Base-by-base conservation (phyloP, 2,113 vertebrate genomes). In the Catharus bicknelli region DNA sequence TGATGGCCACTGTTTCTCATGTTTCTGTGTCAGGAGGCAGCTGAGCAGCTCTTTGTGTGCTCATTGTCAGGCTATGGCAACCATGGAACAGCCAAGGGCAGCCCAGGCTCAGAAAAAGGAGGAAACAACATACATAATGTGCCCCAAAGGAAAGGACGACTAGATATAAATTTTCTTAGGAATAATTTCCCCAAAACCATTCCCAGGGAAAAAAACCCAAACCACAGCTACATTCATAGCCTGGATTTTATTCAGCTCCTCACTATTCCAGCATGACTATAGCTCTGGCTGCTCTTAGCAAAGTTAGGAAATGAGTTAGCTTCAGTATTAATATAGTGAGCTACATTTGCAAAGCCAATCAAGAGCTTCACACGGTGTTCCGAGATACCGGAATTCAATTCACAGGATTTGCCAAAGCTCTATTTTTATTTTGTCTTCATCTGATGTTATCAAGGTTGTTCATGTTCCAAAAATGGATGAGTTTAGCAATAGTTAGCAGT, bases 341-440 rank as follows among this genome's bases (percentile, higher is more conserved):
- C 70, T 88, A 32, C 70, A 83, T 82, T 90, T 95, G 50, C 53
- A 34, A 82, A 93, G 38, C 67, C 85, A 94, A 79, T 67, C 61
- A 68, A 68, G 88, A 94, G 91, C 61, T 83, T 90, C 75, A 90
- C 86, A 63, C 0, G 11, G 53, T 89, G 93, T 96, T 95, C 96
- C 14, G 40, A 92, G 92, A 81, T 80, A 94, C 78, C 61, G 74
- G 88, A 95, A 96, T 84, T 85, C 67, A 94, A 85, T 67, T 88
- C 85, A 50, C 64, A 75, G 45, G 51, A 74, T 96, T 95, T 97
- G 88, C 91, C 57, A 96, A 94, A 86, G 36, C 69, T 96, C 87
- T 95, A 92, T 96, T 97, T 97, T 97, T 97, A 96, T 88, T 95
- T 97, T 95, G 90, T 86, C 96, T 92, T 93, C 91, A 72, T 92